A percentile compares a stretch with the other conserved stretches of the same genome.
These are phyloP conservation scores for Microtus richardsoni DNA, from an alignment of 2,113 vertebrate genomes.

Conservation along the genomic window DNA sequence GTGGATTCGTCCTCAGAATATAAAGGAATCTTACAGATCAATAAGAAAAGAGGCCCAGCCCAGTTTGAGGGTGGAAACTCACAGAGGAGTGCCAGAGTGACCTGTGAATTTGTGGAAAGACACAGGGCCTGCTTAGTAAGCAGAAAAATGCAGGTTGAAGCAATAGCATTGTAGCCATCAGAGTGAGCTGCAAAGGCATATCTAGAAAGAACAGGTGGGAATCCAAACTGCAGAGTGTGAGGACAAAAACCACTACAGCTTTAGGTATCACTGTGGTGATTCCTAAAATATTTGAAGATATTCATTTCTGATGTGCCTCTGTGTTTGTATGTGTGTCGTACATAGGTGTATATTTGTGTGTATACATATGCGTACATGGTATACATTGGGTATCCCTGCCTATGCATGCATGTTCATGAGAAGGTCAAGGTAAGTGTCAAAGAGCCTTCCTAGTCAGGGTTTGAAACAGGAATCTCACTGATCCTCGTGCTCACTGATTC, in stretches of 20 bases:
- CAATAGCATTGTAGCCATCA: neutral
- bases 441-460: neutral
- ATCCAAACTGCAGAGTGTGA: neutral
- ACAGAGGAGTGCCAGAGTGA: constrained; percentile 13
- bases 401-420: neutral
- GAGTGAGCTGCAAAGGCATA: neutral
- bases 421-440: neutral
- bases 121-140: neutral
- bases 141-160: constrained; percentile 62
- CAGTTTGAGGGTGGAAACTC: constrained; percentile 14
- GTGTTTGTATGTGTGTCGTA: neutral
- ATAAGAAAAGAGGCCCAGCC: constrained; percentile 64
- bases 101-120: neutral
- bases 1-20: constrained; percentile 51
- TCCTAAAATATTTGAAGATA: neutral
- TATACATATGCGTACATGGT: neutral
- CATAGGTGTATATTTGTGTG: too few species aligned
- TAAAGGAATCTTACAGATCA: constrained; percentile 68
- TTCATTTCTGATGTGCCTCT: neutral
- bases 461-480: neutral
- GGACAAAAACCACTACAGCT: neutral
- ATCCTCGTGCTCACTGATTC: neutral
- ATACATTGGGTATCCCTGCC: neutral
- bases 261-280: neutral
- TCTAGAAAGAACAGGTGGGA: neutral